Evolutionary conservation across 23 tunicate genomes (phyloP), one percentile per base, ranked within the genome.

Genomic region (Halocynthia roretzi): DNA sequence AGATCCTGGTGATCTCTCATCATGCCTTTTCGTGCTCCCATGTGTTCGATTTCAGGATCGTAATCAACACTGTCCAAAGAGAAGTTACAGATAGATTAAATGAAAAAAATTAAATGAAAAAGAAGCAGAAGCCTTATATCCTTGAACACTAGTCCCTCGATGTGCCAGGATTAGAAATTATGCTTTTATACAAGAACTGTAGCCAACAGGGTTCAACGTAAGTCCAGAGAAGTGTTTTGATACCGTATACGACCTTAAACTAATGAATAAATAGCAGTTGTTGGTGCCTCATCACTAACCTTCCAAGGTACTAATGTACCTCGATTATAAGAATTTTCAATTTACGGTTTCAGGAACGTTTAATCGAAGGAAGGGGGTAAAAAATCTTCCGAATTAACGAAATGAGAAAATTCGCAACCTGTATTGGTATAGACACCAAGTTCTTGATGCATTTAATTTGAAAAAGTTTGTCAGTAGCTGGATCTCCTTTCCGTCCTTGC

Each of bases 21-120:
- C 98, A 92, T 92, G 48, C 92, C 98, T 60, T 80, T 83, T n/a
- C 98, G 78, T 17, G 92, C 98, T 6, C 83, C 86, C 40, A 49
- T 68, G 75, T 86, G 88, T 52, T 92, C 98, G 20, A 92, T 87
- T 17, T 92, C 85, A 6, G 98, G 98, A 17, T 69, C 75, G 80
- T 73, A 92, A 60, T 83, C 91, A 18, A 92, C 92, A 44, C 98
- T 92, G 54, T 17, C 20, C 69, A 10, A 14, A 72, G 14, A 44
- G 6, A 74, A 75, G 22, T 14, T n/a, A 0, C 12, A 19, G 21
- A 67, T 67, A 67, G 5, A 19, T 0, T 17, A 60, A 15, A 1
- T 60, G n/a, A 2, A 60, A n/a, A 1, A 4, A 1, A 1, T 1
- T 15, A 1, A 60, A 2, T 60, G 64, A 4, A 60, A 15, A 15